Conservation (phyloP, 2,113 vertebrate genomes). For the Chiloscyllium plagiosum region DNA sequence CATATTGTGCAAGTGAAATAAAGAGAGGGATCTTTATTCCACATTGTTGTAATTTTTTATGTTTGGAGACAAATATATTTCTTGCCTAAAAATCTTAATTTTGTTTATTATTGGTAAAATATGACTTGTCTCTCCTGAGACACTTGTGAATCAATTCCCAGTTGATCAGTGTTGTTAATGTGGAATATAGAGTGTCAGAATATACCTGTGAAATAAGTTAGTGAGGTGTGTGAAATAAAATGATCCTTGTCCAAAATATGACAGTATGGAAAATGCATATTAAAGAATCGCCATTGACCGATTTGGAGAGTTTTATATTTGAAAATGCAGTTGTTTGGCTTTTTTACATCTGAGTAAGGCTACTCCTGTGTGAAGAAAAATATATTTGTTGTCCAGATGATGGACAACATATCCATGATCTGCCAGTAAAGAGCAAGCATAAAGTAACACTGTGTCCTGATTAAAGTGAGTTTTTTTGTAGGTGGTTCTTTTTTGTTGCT, state of each 20-base stretch:
- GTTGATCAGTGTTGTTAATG: not conserved
- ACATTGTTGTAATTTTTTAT: too few species aligned
- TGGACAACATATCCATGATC: not conserved
- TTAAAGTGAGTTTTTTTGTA: not conserved
- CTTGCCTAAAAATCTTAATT: not conserved
- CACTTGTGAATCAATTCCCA: not conserved
- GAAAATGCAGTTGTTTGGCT: not conserved
- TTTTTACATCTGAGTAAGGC: not conserved
- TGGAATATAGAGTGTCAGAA: not conserved
- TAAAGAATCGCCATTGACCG: not conserved
- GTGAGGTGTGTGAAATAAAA: not conserved
- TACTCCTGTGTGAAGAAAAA: not conserved
- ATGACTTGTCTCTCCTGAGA: not conserved
- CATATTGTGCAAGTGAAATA: not conserved
- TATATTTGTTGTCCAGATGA: not conserved
- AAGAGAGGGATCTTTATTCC: not conserved
- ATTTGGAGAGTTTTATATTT: not conserved
- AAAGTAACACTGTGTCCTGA: not conserved
- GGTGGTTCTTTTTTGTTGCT: conserved; percentile 10
- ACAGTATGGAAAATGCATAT: not conserved
- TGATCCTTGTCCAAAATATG: not conserved
- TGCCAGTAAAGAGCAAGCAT: not conserved
- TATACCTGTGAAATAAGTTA: not conserved
- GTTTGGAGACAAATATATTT: not conserved
- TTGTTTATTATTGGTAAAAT: not conserved